Percentiles rank a stretch among this genome's conserved stretches.
These are phyloP conservation scores for Thinocorus orbignyianus DNA, from an alignment of 2,113 vertebrate genomes.

Conservation along the genomic window DNA sequence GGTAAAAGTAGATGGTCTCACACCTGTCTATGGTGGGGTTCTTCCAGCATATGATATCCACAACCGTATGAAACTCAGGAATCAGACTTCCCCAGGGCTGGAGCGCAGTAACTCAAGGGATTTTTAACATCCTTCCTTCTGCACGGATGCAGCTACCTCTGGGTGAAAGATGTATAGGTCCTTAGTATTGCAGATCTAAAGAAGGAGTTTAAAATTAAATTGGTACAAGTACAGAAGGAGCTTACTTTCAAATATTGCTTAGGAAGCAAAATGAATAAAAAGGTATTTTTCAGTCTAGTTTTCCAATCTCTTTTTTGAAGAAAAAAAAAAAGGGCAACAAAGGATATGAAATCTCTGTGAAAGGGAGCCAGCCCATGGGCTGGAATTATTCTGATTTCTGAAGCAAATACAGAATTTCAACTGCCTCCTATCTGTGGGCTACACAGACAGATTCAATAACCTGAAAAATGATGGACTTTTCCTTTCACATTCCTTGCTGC, in stretches of 20 bases:
- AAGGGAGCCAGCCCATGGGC: not conserved
- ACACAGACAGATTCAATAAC: not conserved
- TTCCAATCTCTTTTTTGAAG: not conserved
- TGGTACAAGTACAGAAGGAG: not conserved
- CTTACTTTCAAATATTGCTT: not conserved
- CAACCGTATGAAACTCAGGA: not conserved
- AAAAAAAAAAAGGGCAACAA: not conserved
- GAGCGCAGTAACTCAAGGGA: not conserved
- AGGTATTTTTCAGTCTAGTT: not conserved
- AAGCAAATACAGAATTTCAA: not conserved
- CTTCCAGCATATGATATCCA: not conserved
- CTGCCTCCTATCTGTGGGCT: not conserved
- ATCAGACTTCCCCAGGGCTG: not conserved
- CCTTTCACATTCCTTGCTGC: not conserved
- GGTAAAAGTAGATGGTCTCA: not conserved
- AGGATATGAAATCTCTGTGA: not conserved
- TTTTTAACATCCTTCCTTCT: not conserved
- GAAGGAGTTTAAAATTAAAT: not conserved
- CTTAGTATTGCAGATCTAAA: not conserved
- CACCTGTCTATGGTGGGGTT: not conserved
- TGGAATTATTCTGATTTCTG: slow-evolving; percentile 3
- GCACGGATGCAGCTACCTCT: not conserved
- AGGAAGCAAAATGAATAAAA: not conserved
- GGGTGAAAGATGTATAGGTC: not conserved
- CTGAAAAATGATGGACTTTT: not conserved